Base-by-base conservation (phyloP, 2,888 invertebrate genomes). In the Sarcophaga subvicina region DNA sequence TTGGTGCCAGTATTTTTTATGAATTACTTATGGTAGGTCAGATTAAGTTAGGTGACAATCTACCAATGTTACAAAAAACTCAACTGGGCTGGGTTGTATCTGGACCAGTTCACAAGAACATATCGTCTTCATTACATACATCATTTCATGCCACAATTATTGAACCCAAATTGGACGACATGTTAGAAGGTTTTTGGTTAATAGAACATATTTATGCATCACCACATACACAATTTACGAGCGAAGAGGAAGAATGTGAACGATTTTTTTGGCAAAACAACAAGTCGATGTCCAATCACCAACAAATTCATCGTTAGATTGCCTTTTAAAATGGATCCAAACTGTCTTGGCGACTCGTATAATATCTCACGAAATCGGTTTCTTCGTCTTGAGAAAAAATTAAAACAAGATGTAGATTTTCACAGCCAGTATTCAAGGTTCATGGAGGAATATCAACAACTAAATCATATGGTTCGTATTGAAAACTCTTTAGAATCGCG, bases 201-300 rank as follows among this genome's bases (percentile, higher is more conserved):
- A 37, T 37, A 37, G 8, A 27, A 59, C 25, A n/a, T 27, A 59
- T 59, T 11, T 59, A 62, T 60, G n/a, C 12, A 62, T 27, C 45
- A 37, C 37, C 37, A 27, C 17, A 60, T 62, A 20, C 73, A 45
- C 60, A 37, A 27, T 47, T 64, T 4, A 20, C 66, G 22, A 11
- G n/a, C 27, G 84, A 86, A 71, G 84, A 88, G 27, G 60, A 82
- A 27, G 47, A 78, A 47, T 82, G 82, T 47, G 86, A 86, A 78
- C 20, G 63, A 66, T 80, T 71, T 64, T 22, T 88, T 45, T 63
- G 8, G 66, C n/a, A 12, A 80, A 22, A 77, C 78, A 37, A 60
- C 75, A 12, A 59, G 20, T 27, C 54, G 81, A 49, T 76, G 63
- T 10, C 45, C 45, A 60, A 14, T 71, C 67, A 84, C 25, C 27